Base-by-base conservation (phyloP, 2,113 vertebrate species). In the Pungitius pungitius region DNA sequence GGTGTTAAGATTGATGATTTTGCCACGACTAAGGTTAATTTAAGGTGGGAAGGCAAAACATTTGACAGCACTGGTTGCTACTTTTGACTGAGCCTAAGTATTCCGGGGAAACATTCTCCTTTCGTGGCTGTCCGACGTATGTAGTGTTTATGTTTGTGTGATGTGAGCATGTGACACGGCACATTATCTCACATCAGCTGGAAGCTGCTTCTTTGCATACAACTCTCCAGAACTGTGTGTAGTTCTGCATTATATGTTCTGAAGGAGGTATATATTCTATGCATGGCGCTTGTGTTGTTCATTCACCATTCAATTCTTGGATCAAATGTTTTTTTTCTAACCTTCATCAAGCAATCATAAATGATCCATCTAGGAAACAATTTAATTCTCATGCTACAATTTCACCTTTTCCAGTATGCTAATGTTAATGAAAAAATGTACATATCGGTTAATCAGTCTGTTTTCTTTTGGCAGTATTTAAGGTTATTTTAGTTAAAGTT, bases 171-270 rank as follows among this genome's bases (percentile, higher is more conserved):
- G 95, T 96, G 94, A 81, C 65, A 74, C 59, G 83, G 79, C 93
- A 93, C 93, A 93, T 95, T 92, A 82, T 88, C 89, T 95, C 95
- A 95, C 93, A 96, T 96, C 95, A 90, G 17, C 93, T 96, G 95
- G 95, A 96, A 94, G 93, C 92, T 95, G 94, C 90, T 90, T 90
- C 69, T 90, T 85, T 66, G 71, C 87, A 91, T 81, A 93, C 93
- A 80, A 85, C 82, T 89, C 91, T 96, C 95, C 93, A 93, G 93
- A 91, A 90, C 86, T 84, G 79, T 92, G 87, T 94, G 92, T 75
- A 55, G 77, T 84, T 93, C 89, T 90, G 83, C 92, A 82, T n/a
- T 91, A 90, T 88, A 45, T 69, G 67, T 89, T 90, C 82, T 73
- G 49, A 82, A 85, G 89, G 75, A 86, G 85, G 91, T 85, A 22